Conservation (phyloP, 2,888 invertebrate species). For the Pristionchus arcanus region DNA sequence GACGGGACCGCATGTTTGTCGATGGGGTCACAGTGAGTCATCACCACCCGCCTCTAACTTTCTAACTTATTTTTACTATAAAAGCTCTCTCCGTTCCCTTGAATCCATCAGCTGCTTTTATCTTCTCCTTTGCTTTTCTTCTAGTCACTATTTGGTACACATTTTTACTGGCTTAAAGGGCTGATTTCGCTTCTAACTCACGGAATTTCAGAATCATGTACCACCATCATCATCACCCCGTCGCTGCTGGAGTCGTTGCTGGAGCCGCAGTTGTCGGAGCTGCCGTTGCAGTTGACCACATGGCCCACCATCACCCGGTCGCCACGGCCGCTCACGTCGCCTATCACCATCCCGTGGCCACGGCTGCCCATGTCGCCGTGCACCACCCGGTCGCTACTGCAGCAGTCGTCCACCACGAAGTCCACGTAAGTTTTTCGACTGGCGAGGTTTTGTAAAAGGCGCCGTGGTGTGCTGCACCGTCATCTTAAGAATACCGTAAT, state of each 20-base stretch:
- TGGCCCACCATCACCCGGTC: not conserved
- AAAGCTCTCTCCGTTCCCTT: not conserved
- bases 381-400: not conserved
- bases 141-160: too few species aligned
- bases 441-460: too few species aligned
- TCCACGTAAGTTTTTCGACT: not conserved
- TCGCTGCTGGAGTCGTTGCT: not conserved
- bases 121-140: not conserved
- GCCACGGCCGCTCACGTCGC: not conserved
- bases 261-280: not conserved
- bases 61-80: not conserved
- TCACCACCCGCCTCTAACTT: not conserved
- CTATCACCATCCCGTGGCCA: too few species aligned
- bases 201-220: not conserved
- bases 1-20: too few species aligned
- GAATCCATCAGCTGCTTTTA: not conserved
- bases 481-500: not conserved
- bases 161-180: too few species aligned
- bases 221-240: not conserved
- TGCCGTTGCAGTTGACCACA: not conserved
- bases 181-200: too few species aligned
- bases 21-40: too few species aligned
- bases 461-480: not conserved
- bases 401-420: too few species aligned
- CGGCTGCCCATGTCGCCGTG: too few species aligned